Evolutionary conservation across 2,797 vertebrate genomes (phyloP), one percentile per base, ranked within the genome.

Genomic region (Chloroceryle amazona): DNA sequence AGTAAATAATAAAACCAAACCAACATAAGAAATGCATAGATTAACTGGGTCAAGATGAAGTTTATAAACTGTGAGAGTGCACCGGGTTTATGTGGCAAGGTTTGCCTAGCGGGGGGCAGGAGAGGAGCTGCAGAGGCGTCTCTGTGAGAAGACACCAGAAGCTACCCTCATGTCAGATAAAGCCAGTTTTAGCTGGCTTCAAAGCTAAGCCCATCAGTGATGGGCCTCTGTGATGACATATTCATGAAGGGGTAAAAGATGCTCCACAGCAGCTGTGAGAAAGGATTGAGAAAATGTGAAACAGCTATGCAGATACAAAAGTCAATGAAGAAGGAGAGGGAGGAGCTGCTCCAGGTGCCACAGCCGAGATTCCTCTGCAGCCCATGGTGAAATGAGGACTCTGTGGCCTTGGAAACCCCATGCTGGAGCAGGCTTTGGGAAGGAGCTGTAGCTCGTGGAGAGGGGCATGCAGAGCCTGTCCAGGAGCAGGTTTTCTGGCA

Each of bases 311-410:
- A 67, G 29, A 25, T 26, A 61, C 19, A 7, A 37, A 46, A 3
- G 28, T 39, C n/a, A 47, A 15, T 23, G 47, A 16, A 68, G 47
- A 16, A 68, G 39, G 26, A 52, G 21, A 5, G 4, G 13, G 13
- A 55, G 6, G 18, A 44, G 5, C 2, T 61, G 54, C 11, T 60
- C 7, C 26, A 37, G 37, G 37, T 0, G 1, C 11, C 1, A 3
- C 28, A 52, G 13, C 37, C 44, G 44, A 51, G 10, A 37, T 76
- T 61, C 14, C 18, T 26, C 9, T 52, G n/a, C 22, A 52, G 28
- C 14, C 63, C 0, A 0, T 28, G 63, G 7, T 8, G 72, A 68
- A 61, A 9, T 21, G 28, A 37, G 46, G 10, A 72, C 51, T 21
- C 28, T n/a, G 18, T 14, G 4, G 28, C 39, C 39, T 6, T 37